Conservation (phyloP, 2,797 vertebrate genomes). For the Numenius phaeopus region DNA sequence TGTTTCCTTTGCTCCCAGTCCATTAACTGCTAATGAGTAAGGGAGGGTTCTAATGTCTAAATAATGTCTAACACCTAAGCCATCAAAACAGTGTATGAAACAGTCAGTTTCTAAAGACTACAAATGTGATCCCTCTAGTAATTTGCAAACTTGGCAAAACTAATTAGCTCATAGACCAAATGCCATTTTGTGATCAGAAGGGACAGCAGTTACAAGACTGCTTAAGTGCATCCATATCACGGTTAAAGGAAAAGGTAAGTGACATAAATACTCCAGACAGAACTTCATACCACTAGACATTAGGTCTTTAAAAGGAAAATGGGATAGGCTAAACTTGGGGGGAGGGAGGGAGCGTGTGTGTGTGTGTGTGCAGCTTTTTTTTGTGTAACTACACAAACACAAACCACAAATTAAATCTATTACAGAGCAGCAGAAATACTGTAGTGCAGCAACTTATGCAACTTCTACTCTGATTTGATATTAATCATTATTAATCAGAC, state of each 20-base stretch:
- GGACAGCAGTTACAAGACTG: not conserved
- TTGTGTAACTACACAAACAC: not conserved
- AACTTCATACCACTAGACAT: not conserved
- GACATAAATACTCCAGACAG: not conserved
- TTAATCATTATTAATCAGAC: not conserved
- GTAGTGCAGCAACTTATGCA: not conserved
- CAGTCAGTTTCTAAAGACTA: not conserved
- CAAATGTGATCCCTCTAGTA: not conserved
- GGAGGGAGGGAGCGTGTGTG: no score
- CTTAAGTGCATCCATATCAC: not conserved
- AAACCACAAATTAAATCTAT: not conserved
- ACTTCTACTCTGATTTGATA: not conserved
- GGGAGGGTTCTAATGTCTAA: not conserved
- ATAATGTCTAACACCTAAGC: not conserved
- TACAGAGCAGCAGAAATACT: not conserved
- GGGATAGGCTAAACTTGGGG: not conserved
- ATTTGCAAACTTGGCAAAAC: not conserved
- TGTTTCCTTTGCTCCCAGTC: not conserved
- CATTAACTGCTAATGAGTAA: constrained; percentile 13
- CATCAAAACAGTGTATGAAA: not conserved
- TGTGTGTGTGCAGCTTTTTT: not conserved
- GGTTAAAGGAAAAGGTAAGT: not conserved
- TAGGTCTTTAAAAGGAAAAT: not conserved
- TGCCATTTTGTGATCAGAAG: not conserved
- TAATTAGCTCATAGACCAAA: not conserved